phyloP scores from a whole-genome alignment of 2,888 invertebrate species.

The Molanna angustata region DNA sequence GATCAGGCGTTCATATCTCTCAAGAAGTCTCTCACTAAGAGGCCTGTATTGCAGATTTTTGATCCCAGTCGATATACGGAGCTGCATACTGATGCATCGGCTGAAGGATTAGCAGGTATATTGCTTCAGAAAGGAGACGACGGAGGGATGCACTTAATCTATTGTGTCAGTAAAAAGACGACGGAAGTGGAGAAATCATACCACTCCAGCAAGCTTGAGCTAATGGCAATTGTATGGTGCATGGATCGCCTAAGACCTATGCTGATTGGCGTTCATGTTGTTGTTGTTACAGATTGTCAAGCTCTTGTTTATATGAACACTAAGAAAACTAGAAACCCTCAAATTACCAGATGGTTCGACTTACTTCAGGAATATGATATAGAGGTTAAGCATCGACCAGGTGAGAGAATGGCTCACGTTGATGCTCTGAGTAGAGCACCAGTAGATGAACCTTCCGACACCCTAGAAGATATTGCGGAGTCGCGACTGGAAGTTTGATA shows the following conservation, averaged over 20 bases:
- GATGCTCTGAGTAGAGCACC: neutral
- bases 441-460: neutral
- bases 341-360: slow-evolving; percentile 1
- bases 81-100: slow-evolving; percentile 2
- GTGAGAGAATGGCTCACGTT: neutral
- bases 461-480: neutral
- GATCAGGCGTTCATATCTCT: neutral
- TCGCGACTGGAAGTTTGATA: neutral
- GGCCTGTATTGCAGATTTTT: neutral
- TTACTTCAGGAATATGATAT: slow-evolving; percentile 3
- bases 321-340: neutral
- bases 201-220: slow-evolving; percentile 2
- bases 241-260: neutral
- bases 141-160: neutral
- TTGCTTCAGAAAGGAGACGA: neutral
- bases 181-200: neutral
- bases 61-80: slow-evolving; percentile 1
- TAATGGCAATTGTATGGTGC: slow-evolving; percentile 1
- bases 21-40: neutral
- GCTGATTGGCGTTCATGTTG: neutral
- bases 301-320: neutral
- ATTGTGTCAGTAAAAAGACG: slow-evolving; percentile 8
- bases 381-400: neutral
- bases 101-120: neutral
- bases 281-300: too few species aligned